Evolutionary conservation across 2,888 invertebrate species (phyloP).

Genomic region (Cheilosia variabilis): DNA sequence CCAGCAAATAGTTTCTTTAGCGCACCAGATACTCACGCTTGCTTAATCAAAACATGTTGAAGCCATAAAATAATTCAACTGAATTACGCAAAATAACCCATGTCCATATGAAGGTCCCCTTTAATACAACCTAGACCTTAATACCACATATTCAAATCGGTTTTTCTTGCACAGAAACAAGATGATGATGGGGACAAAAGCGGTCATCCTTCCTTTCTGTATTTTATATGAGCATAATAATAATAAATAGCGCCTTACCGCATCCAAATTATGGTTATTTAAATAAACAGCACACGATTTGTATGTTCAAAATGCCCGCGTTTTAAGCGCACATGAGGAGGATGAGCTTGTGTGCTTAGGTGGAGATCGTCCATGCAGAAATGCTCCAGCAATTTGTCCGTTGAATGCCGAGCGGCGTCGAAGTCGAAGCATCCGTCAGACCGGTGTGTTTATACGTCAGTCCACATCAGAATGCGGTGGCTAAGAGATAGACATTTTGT

Average conservation of each 20-base stretch:
- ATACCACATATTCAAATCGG: background rate
- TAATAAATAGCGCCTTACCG: slow-evolving; percentile 76
- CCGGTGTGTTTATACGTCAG: slow-evolving; percentile 64
- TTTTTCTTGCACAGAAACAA: slow-evolving; percentile 2
- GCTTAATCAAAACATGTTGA: no score
- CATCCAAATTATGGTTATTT: slow-evolving; percentile 82
- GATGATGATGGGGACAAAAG: slow-evolving; percentile 5
- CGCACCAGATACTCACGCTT: no score
- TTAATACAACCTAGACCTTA: no score
- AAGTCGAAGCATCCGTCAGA: slow-evolving; percentile 42
- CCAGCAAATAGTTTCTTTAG: no score
- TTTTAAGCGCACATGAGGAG: slow-evolving; percentile 44
- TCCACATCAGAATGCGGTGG: slow-evolving; percentile 66
- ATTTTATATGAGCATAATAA: slow-evolving; percentile 47
- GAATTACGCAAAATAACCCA: no score
- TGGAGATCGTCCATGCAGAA: slow-evolving; percentile 27
- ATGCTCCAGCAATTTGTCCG: slow-evolving; percentile 54
- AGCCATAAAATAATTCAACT: no score
- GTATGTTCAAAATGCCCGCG: slow-evolving; percentile 74
- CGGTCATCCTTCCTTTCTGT: slow-evolving; percentile 4
- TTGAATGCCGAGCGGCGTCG: slow-evolving; percentile 29
- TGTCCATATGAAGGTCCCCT: no score
- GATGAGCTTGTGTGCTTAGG: slow-evolving; percentile 58
- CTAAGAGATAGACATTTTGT: slow-evolving; percentile 50
- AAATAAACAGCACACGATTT: slow-evolving; percentile 83